These are phyloP conservation scores for Ctenopoma multispine DNA, from an alignment of 2,797 vertebrate genomes.

Conservation along the genomic window DNA sequence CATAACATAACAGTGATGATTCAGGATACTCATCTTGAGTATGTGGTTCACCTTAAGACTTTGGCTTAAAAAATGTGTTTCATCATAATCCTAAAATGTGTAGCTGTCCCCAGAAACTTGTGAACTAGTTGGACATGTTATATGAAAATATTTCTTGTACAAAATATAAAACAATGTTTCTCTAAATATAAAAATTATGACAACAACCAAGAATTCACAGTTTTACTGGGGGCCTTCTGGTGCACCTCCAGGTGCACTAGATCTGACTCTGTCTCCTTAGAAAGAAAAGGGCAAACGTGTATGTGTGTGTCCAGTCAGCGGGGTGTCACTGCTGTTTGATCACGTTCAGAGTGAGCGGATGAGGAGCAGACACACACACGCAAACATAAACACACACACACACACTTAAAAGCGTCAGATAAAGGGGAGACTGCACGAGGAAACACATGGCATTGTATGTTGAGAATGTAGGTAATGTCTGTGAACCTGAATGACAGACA, in stretches of 20 bases:
- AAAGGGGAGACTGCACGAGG: conserved; percentile 64
- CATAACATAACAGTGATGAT: no score
- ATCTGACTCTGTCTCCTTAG: background rate
- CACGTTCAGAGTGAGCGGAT: conserved; percentile 73
- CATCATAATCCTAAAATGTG: no score
- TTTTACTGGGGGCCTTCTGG: background rate
- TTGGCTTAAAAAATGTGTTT: no score
- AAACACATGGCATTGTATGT: conserved; percentile 77
- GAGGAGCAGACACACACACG: conserved; percentile 73
- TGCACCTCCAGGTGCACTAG: background rate
- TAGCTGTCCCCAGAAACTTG: no score
- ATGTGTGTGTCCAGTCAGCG: conserved; percentile 29
- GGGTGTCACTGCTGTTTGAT: conserved; percentile 66
- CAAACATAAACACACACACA: conserved; percentile 61
- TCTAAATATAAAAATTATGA: no score
- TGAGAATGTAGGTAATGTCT: conserved; percentile 62
- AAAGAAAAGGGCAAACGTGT: conserved; percentile 37
- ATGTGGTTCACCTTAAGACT: no score
- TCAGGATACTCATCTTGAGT: no score
- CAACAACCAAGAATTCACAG: background rate
- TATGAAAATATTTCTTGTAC: no score
- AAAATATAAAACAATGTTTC: no score
- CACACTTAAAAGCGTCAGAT: conserved; percentile 66
- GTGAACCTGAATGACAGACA: conserved; percentile 27
- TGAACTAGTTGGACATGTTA: no score